phyloP scores from a whole-genome alignment of 2,888 invertebrate genomes.

The Hyposoter didymator region DNA sequence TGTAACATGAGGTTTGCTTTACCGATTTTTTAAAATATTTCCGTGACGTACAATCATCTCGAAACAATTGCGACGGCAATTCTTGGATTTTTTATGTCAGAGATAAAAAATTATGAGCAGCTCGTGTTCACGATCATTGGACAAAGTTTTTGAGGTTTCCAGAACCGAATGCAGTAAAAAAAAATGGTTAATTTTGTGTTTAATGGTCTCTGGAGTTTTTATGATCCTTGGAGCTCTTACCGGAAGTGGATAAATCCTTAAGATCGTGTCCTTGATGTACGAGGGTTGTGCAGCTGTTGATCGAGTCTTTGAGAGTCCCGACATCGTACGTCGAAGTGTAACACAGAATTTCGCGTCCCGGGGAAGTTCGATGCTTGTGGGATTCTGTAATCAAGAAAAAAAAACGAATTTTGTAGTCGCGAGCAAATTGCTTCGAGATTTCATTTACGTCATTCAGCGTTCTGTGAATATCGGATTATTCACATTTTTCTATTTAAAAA shows the following conservation, averaged over 20 bases:
- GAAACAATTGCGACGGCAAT: not conserved
- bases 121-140: too few species aligned
- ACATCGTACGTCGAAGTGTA: conserved; percentile 78
- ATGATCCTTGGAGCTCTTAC: conserved; percentile 73
- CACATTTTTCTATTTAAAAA: not conserved
- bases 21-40: not conserved
- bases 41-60: conserved; percentile 22
- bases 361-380: conserved; percentile 77
- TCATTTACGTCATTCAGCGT: conserved; percentile 68
- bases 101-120: too few species aligned
- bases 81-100: not conserved
- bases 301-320: conserved; percentile 74
- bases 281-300: conserved; percentile 81
- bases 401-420: not conserved
- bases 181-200: not conserved
- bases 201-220: not conserved
- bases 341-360: conserved; percentile 81
- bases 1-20: not conserved
- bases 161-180: too few species aligned
- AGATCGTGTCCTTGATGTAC: conserved; percentile 81
- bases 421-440: conserved; percentile 30
- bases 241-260: conserved; percentile 77
- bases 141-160: too few species aligned
- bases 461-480: conserved; percentile 11
- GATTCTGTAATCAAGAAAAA: conserved; percentile 77